Evolutionary conservation across 1,140 invertebrate genomes (phyloP).

Genomic region (Hyphantria cunea): DNA sequence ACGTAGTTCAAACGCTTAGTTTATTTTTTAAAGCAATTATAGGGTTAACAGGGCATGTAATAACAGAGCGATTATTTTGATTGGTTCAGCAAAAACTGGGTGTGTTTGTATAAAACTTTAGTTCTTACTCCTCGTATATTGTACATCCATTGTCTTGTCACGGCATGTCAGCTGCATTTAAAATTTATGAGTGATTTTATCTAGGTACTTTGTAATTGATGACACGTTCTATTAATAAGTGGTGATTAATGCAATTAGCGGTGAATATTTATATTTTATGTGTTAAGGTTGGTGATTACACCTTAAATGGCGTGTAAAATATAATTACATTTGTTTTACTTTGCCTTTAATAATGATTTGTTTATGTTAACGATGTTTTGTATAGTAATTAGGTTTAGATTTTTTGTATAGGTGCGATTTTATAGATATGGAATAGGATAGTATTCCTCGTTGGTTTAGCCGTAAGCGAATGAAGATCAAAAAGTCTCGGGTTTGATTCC

Average conservation of each 20-base stretch:
- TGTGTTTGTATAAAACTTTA: constrained; percentile 13
- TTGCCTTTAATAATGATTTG: not conserved
- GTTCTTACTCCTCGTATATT: not conserved
- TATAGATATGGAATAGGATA: too few species aligned
- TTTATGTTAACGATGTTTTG: too few species aligned
- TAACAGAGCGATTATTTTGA: constrained; percentile 37
- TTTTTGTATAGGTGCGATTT: too few species aligned
- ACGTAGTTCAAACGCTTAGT: constrained; percentile 34
- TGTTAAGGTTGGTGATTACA: constrained; percentile 4
- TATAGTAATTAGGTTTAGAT: too few species aligned
- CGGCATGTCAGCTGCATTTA: constrained; percentile 4
- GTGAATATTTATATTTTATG: constrained; percentile 6
- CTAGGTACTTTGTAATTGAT: constrained; percentile 3
- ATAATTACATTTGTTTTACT: not conserved
- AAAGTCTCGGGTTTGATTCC: too few species aligned
- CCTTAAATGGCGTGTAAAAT: not conserved
- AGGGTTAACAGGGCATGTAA: constrained; percentile 53
- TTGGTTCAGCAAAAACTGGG: constrained; percentile 43
- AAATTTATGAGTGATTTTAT: constrained; percentile 13
- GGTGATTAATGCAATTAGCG: constrained; percentile 10
- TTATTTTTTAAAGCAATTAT: constrained; percentile 45
- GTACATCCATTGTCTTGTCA: constrained; percentile 20
- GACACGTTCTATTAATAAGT: constrained; percentile 2
- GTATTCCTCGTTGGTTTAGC: too few species aligned
- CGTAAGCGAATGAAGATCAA: too few species aligned